Evolutionary conservation across 2,797 vertebrate species (phyloP), one percentile per base, ranked within the genome.

Genomic region (Petrocephalus schoutedeni): DNA sequence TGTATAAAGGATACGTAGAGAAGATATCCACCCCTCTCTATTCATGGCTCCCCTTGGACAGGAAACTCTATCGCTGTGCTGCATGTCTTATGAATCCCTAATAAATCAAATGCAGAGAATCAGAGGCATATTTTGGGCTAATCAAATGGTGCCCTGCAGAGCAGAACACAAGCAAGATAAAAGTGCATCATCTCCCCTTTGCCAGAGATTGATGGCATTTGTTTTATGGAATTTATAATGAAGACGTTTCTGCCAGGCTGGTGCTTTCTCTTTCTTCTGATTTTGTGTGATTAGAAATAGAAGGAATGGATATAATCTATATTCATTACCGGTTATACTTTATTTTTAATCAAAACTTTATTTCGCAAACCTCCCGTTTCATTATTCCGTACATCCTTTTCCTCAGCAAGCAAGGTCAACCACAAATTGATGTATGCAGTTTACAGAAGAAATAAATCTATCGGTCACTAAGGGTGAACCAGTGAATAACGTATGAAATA

Each of bases 91-190:
- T 84, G 82, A 88, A 88, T 88, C 87, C 59, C 36, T 53, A 53
- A 85, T 85, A 88, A 88, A 88, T 80, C 71, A 82, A 53, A 45
- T 23, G 54, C 87, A 45, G 71, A 54, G 56, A 82, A 87, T 87
- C 87, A 45, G 74, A 58, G 41, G 87, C 87, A 77, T 53, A 82
- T 74, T 21, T 87, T 80, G 32, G 87, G 87, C 16, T 56, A 87
- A 58, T 87, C 87, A 87, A 74, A 87, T 21, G 32, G 71, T 58
- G 87, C 71, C 87, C 87, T 54, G 87, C 71, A 82, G 87, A 80
- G 87, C 87, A 49, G 54, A 80, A 87, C 56, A 84, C 77, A 84
- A 56, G n/a, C 36, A 28, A 86, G 85, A 86, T 64, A 64, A 86
- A 86, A 74, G 74, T 80, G 53, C 67, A 87, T 82, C 71, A 87